These are phyloP conservation scores for Venustaconcha ellipsiformis DNA, from an alignment of 1,140 invertebrate genomes.

Conservation along the genomic window DNA sequence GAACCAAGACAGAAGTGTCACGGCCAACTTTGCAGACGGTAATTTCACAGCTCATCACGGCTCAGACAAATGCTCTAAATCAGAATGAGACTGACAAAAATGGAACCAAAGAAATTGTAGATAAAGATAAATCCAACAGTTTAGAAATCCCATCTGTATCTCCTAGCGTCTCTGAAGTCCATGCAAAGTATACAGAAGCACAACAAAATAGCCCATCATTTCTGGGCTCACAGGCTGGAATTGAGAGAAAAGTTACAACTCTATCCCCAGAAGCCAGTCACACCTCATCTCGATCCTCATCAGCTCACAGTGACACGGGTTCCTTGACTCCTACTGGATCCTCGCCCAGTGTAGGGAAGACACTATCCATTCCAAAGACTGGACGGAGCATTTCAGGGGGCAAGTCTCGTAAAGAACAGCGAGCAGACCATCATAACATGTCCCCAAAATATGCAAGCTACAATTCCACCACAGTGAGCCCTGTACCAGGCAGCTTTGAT, in stretches of 20 bases:
- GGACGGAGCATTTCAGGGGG: conserved; percentile 1
- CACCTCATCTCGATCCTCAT: neutral
- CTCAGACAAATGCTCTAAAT: conserved; percentile 30
- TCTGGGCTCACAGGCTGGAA: too few relatives aligned
- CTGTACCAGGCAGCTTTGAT: conserved; percentile 29
- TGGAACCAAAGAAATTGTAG: neutral
- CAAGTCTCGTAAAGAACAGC: neutral
- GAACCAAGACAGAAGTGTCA: conserved; percentile 10
- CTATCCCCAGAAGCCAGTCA: neutral
- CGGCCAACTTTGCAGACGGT: conserved; percentile 35
- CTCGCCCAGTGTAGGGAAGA: conserved; percentile 3
- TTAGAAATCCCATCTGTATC: too few relatives aligned
- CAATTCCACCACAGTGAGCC: conserved; percentile 14
- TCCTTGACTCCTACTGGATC: conserved; percentile 10
- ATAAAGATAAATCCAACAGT: too few relatives aligned
- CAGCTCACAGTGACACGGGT: conserved; percentile 5
- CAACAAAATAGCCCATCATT: too few relatives aligned
- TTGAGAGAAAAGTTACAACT: too few relatives aligned
- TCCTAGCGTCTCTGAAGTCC: too few relatives aligned
- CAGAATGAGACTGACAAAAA: conserved; percentile 16
- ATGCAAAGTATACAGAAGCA: too few relatives aligned
- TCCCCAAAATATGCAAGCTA: neutral
- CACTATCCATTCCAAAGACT: conserved; percentile 1
- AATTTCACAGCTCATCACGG: conserved; percentile 40
- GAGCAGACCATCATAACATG: too few relatives aligned